These are phyloP conservation scores for Periplaneta americana DNA, from an alignment of 1,140 invertebrate species.

Conservation along the genomic window DNA sequence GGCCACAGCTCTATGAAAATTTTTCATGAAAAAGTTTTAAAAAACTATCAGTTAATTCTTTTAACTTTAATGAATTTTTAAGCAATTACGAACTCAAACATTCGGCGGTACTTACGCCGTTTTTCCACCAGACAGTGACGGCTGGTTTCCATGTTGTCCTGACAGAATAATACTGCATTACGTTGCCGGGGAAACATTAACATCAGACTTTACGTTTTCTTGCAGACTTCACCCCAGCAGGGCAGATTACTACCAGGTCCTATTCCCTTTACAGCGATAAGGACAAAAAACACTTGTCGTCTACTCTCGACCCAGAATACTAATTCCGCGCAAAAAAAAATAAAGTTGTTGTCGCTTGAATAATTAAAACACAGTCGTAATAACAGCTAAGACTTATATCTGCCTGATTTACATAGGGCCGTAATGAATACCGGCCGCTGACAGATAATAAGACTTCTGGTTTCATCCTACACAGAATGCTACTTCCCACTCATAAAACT, in stretches of 20 bases:
- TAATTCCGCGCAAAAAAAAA: background rate
- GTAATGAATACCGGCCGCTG: background rate
- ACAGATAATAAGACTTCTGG: background rate
- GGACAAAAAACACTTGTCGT: slow-evolving; percentile 4
- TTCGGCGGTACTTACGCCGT: too few relatives aligned
- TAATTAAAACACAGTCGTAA: slow-evolving; percentile 9
- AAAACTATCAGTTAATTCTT: too few relatives aligned
- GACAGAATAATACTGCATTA: background rate
- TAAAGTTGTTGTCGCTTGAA: background rate
- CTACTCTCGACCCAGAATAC: slow-evolving; percentile 3
- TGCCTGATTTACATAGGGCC: background rate
- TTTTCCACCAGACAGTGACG: background rate
- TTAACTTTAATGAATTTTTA: too few relatives aligned
- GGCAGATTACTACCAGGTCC: background rate
- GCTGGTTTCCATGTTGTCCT: background rate
- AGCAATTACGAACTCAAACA: too few relatives aligned
- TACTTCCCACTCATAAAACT: too few relatives aligned
- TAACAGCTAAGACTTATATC: slow-evolving; percentile 1
- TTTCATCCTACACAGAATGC: too few relatives aligned
- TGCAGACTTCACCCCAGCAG: background rate
- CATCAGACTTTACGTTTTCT: background rate
- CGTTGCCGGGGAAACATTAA: background rate
- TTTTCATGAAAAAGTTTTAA: too few relatives aligned
- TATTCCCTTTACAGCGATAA: background rate
- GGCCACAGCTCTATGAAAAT: too few relatives aligned